Percentiles rank a stretch among this genome's conserved stretches.
These are phyloP conservation scores for Vanessa tameamea DNA, from an alignment of 1,140 invertebrate species.

Conservation along the genomic window DNA sequence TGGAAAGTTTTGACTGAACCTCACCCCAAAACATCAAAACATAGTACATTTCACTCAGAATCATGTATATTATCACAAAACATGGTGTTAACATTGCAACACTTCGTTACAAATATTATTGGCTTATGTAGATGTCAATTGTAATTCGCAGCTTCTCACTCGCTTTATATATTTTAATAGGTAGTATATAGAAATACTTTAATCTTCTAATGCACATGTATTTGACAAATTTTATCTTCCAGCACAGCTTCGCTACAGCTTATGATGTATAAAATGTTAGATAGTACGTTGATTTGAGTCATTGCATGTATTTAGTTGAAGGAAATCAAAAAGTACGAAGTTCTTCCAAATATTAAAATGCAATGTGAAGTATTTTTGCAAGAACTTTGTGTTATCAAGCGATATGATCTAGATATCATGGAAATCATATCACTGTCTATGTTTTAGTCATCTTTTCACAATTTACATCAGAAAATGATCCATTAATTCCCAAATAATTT, in stretches of 20 bases:
- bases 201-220: conserved; percentile 9
- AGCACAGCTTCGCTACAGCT: conserved; percentile 17
- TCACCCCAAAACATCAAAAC: conserved; percentile 19
- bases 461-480: no score
- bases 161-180: not conserved
- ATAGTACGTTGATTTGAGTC: not conserved
- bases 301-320: conserved; percentile 9
- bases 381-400: not conserved
- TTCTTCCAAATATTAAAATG: not conserved
- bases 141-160: conserved; percentile 3
- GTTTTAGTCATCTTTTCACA: no score
- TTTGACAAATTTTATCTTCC: conserved; percentile 14
- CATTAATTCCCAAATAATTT: not conserved
- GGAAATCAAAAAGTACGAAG: not conserved
- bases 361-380: not conserved
- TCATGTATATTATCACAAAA: conserved; percentile 28
- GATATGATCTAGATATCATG: not conserved
- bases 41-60: conserved; percentile 30
- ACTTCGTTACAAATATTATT: not conserved
- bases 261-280: not conserved
- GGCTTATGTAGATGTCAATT: conserved; percentile 1
- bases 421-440: no score
- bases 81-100: not conserved
- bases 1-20: conserved; percentile 44
- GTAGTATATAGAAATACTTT: conserved; percentile 3